A percentile compares a stretch with the other conserved stretches of the same genome.
These are phyloP conservation scores for Ispidina picta DNA, from an alignment of 2,797 vertebrate species.

Conservation along the genomic window DNA sequence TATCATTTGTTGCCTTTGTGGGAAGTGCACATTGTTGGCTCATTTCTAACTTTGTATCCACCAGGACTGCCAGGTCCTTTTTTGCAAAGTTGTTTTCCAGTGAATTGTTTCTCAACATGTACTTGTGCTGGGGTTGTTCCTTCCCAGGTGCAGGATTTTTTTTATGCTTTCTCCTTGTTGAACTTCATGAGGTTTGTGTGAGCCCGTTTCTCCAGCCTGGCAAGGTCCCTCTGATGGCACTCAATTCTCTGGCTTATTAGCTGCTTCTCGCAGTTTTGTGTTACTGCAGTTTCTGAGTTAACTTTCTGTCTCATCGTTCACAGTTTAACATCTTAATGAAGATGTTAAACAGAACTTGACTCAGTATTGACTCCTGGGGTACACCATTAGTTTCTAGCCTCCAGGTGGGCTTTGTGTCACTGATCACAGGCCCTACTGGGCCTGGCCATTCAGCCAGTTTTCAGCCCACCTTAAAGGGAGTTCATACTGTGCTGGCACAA, in stretches of 20 bases:
- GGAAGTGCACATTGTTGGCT: background rate
- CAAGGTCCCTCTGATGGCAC: background rate
- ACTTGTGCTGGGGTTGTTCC: background rate
- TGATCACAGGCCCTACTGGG: background rate
- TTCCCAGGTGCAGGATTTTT: background rate
- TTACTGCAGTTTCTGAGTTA: background rate
- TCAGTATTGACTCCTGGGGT: background rate
- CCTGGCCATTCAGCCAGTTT: background rate
- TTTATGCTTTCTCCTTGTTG: background rate
- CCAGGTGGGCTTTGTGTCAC: background rate
- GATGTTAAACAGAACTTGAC: background rate
- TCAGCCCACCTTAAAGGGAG: background rate
- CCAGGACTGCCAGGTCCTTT: background rate
- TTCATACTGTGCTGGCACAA: background rate
- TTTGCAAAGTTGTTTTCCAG: background rate
- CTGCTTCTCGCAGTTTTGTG: background rate
- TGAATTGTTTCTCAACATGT: background rate
- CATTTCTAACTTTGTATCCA: background rate
- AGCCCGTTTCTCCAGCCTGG: background rate
- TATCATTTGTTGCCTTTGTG: accelerated
- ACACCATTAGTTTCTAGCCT: background rate
- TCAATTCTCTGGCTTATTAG: accelerated
- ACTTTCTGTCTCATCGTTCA: background rate
- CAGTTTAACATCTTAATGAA: background rate
- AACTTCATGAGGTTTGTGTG: background rate